Conservation (phyloP, 1,140 invertebrate species). For the Penaeus indicus region DNA sequence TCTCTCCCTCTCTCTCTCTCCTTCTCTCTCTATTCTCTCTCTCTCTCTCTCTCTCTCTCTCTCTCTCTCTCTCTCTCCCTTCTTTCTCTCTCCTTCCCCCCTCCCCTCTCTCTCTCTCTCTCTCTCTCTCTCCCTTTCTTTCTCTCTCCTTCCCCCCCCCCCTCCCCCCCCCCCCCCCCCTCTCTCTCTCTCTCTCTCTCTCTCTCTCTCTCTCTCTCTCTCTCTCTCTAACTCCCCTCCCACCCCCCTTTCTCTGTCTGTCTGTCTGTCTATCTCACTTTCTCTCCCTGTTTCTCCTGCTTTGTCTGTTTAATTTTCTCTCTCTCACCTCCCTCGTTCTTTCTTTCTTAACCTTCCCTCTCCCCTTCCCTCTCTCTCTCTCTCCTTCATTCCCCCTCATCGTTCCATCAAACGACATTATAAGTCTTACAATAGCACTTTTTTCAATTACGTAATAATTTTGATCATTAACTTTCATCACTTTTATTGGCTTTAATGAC, state of each 20-base stretch:
- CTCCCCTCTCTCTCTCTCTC: constrained; percentile 4
- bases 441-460: too few species aligned
- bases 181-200: not conserved
- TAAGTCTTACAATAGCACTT: too few species aligned
- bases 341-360: not conserved
- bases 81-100: not conserved
- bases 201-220: constrained; percentile 9
- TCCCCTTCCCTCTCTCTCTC: not conserved
- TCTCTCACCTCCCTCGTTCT: not conserved
- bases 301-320: too few species aligned
- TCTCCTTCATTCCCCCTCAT: not conserved
- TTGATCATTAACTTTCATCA: too few species aligned
- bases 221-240: not conserved
- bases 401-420: too few species aligned
- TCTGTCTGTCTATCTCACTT: not conserved
- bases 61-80: not conserved
- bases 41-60: not conserved
- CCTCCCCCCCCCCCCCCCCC: not conserved
- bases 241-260: not conserved
- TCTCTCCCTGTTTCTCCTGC: not conserved
- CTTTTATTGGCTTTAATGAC: too few species aligned
- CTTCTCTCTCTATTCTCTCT: not conserved
- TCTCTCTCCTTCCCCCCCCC: not conserved
- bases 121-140: too few species aligned
- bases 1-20: too few species aligned